Conservation (phyloP, 2,888 invertebrate species). For the Drosophila paramelanica region DNA sequence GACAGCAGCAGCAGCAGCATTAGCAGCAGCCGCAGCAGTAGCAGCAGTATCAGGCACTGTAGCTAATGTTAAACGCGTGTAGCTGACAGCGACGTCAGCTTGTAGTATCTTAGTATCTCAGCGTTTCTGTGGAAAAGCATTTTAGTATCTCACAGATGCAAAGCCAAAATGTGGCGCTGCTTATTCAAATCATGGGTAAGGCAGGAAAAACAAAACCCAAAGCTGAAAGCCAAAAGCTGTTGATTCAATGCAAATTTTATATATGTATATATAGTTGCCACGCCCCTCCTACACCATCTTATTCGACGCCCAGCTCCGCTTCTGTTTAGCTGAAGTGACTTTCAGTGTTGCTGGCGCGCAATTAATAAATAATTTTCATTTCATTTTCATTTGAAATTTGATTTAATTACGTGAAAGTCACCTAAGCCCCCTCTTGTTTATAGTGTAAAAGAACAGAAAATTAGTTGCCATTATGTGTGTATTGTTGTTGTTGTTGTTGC, state of each 20-base stretch:
- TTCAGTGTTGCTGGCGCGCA: constrained; percentile 46
- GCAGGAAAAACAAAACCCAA: neutral
- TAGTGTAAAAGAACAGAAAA: constrained; percentile 67
- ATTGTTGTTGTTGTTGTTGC: constrained; percentile 14
- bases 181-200: constrained; percentile 40
- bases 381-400: constrained; percentile 76
- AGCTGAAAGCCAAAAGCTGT: constrained; percentile 39
- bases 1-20: constrained; percentile 14
- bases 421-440: constrained; percentile 11
- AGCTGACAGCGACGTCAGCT: constrained; percentile 50
- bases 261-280: constrained; percentile 28
- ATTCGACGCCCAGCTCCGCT: too few relatives aligned
- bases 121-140: constrained; percentile 19
- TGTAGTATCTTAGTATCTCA: constrained; percentile 7
- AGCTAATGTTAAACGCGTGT: constrained; percentile 56
- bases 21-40: too few relatives aligned
- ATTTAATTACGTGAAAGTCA: constrained; percentile 77
- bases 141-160: constrained; percentile 51
- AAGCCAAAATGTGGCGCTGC: constrained; percentile 45
- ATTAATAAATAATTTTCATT: constrained; percentile 80
- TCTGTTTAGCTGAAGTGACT: constrained; percentile 28
- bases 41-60: constrained; percentile 14
- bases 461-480: constrained; percentile 66
- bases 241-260: constrained; percentile 59
- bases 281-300: neutral